phyloP scores from a whole-genome alignment of 1,140 invertebrate genomes.

The Drosophila elegans region DNA sequence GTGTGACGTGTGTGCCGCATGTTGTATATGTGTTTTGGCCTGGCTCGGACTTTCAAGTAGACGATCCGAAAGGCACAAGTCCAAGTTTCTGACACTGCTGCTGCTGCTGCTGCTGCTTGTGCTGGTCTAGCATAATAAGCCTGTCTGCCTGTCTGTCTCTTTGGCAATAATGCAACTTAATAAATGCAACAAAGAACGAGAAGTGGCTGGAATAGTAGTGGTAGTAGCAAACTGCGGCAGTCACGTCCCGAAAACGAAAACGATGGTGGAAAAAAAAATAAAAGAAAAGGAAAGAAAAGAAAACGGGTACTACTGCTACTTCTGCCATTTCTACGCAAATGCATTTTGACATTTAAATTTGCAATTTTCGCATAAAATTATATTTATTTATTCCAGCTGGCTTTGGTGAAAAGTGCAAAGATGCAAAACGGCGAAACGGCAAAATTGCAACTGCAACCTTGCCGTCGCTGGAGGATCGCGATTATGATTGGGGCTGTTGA shows the following conservation, averaged over 20 bases:
- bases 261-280: not conserved
- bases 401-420: conserved; percentile 64
- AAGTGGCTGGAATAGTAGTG: conserved; percentile 16
- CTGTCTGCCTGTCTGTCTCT: conserved; percentile 46
- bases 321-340: conserved; percentile 71
- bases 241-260: conserved; percentile 46
- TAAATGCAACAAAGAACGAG: conserved; percentile 76
- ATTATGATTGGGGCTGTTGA: conserved; percentile 40
- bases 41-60: not conserved
- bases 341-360: conserved; percentile 83
- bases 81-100: not conserved
- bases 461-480: conserved; percentile 32
- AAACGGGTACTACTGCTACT: not conserved
- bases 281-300: not conserved
- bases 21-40: not conserved
- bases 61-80: conserved; percentile 8
- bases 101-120: not conserved
- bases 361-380: conserved; percentile 83
- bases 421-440: no score
- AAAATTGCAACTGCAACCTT: conserved; percentile 57
- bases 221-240: conserved; percentile 16
- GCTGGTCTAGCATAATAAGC: conserved; percentile 68
- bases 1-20: not conserved
- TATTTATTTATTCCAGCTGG: conserved; percentile 55
- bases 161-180: conserved; percentile 76